Conservation (phyloP, 2,797 vertebrate genomes). For the Pachyuromys duprasi region DNA sequence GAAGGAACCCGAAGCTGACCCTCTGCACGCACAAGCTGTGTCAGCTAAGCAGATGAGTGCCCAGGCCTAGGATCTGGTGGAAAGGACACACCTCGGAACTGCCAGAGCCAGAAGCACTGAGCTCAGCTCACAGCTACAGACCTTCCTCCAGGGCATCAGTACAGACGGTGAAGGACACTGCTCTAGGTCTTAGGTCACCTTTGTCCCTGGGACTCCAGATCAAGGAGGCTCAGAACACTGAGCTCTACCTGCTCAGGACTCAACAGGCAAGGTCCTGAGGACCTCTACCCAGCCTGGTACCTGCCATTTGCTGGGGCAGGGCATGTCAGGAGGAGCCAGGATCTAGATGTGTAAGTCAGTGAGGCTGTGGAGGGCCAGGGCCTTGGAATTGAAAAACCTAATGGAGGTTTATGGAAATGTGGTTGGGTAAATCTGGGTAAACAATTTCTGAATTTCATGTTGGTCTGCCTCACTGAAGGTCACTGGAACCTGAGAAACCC, state of each 20-base stretch:
- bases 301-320: neutral
- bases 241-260: neutral
- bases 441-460: too few relatives aligned
- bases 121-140: neutral
- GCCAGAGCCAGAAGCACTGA: neutral
- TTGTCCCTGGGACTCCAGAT: neutral
- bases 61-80: neutral
- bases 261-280: neutral
- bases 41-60: neutral
- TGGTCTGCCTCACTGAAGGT: neutral
- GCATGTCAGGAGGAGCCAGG: neutral
- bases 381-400: neutral
- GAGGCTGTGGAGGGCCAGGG: neutral
- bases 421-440: neutral
- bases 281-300: neutral
- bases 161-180: neutral
- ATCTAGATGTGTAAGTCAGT: neutral
- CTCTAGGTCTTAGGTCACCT: neutral
- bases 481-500: neutral
- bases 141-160: accelerated
- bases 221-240: neutral
- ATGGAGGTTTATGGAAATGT: neutral
- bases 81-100: accelerated
- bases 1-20: neutral
- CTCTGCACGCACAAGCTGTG: neutral